These are phyloP conservation scores for Philhelius pedissequus DNA, from an alignment of 2,888 invertebrate genomes.

Conservation along the genomic window DNA sequence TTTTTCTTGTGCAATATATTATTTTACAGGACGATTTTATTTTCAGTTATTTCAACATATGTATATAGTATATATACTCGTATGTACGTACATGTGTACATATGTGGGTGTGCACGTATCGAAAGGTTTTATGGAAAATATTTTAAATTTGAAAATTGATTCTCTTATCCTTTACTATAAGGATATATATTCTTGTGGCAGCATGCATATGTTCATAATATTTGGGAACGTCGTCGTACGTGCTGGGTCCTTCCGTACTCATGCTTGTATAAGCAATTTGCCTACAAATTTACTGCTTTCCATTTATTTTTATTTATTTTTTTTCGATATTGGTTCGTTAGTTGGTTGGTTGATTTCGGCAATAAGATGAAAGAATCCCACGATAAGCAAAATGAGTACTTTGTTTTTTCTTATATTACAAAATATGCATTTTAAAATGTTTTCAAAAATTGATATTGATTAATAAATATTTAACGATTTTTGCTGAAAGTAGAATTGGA, in stretches of 20 bases:
- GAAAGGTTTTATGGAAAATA: constrained; percentile 55
- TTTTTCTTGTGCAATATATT: constrained; percentile 14
- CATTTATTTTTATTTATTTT: constrained; percentile 65
- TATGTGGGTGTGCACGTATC: background rate
- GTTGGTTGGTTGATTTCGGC: constrained; percentile 25
- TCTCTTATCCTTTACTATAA: constrained; percentile 38
- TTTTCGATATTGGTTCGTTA: constrained; percentile 57
- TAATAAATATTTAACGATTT: constrained; percentile 64
- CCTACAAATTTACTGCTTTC: constrained; percentile 68
- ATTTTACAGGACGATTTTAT: constrained; percentile 33
- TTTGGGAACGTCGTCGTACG: background rate
- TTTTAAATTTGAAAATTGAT: constrained; percentile 66
- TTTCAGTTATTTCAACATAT: constrained; percentile 48
- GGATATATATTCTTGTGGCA: constrained; percentile 17
- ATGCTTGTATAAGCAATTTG: constrained; percentile 65
- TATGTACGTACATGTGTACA: background rate
- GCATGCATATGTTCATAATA: constrained; percentile 47
- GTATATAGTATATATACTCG: background rate
- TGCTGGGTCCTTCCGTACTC: constrained; percentile 9
- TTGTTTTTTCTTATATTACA: constrained; percentile 7
- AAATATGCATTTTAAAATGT: background rate
- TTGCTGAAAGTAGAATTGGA: constrained; percentile 44
- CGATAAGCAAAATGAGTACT: constrained; percentile 24
- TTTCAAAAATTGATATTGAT: constrained; percentile 67
- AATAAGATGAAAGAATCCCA: constrained; percentile 41